Percentiles rank a stretch among this genome's conserved stretches.
Conservation (phyloP, 2,888 invertebrate species). For the Melanotus villosus region DNA sequence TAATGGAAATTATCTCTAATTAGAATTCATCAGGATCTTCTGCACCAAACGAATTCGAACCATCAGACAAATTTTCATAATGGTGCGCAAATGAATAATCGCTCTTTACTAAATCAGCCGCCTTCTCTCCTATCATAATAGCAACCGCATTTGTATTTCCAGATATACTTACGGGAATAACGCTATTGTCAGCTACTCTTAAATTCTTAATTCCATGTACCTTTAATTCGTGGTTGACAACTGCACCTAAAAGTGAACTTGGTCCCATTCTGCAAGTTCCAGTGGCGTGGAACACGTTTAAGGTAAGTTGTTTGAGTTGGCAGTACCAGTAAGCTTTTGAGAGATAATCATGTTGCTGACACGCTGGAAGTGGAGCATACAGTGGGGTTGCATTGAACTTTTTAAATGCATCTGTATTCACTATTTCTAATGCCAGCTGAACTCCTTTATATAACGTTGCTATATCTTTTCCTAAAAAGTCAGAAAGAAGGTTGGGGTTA, state of each 20-base stretch:
- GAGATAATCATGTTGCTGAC: constrained; percentile 27
- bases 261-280: constrained; percentile 51
- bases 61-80: no score
- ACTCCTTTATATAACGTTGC: constrained; percentile 71
- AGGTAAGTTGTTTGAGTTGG: constrained; percentile 43
- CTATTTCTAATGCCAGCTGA: constrained; percentile 65
- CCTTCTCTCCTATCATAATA: constrained; percentile 79
- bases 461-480: constrained; percentile 69
- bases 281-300: constrained; percentile 43
- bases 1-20: no score
- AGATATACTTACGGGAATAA: constrained; percentile 76
- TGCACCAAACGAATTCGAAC: no score
- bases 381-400: constrained; percentile 69
- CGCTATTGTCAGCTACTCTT: constrained; percentile 79
- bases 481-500: constrained; percentile 77
- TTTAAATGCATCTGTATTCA: constrained; percentile 70
- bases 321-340: constrained; percentile 52
- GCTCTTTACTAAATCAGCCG: neutral
- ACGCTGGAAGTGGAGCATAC: constrained; percentile 33
- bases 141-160: constrained; percentile 80
- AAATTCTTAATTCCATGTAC: constrained; percentile 77
- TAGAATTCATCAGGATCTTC: no score
- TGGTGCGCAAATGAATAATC: no score
- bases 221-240: constrained; percentile 58
- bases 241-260: no score